Conservation (phyloP, 2,113 vertebrate species). For the Eidolon helvum region DNA sequence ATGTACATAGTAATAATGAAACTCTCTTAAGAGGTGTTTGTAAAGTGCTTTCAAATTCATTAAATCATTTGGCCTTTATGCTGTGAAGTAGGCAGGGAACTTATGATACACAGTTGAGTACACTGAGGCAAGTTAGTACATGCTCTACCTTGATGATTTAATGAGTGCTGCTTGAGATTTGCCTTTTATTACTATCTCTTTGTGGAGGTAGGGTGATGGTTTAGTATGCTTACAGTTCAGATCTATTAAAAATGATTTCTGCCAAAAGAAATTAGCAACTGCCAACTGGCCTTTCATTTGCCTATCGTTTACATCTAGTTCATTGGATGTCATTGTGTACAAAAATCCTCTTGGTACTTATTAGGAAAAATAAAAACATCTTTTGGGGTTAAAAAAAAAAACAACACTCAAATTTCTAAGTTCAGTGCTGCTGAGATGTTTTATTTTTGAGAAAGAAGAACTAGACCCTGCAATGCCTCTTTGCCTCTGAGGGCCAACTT, state of each 20-base stretch:
- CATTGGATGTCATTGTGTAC: neutral
- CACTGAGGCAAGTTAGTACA: neutral
- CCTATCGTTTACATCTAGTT: neutral
- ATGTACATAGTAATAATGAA: neutral
- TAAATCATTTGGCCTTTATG: neutral
- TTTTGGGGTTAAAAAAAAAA: neutral
- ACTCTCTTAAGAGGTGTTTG: neutral
- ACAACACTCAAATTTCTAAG: neutral
- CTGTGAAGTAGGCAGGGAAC: neutral
- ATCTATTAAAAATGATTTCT: neutral
- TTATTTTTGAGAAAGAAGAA: neutral
- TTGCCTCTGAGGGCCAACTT: neutral
- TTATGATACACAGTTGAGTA: neutral
- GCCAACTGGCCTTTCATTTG: slow-evolving; percentile 9
- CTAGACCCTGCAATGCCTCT: neutral
- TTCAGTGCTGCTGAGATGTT: neutral
- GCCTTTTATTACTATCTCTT: neutral
- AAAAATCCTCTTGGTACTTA: neutral
- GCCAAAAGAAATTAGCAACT: neutral
- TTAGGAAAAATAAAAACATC: neutral
- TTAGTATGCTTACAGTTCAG: neutral
- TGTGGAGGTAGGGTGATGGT: neutral
- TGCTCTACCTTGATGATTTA: neutral
- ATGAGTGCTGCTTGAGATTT: neutral
- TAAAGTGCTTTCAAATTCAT: neutral